Conservation (phyloP, 2,888 invertebrate genomes). For the Darwinula stevensoni region DNA sequence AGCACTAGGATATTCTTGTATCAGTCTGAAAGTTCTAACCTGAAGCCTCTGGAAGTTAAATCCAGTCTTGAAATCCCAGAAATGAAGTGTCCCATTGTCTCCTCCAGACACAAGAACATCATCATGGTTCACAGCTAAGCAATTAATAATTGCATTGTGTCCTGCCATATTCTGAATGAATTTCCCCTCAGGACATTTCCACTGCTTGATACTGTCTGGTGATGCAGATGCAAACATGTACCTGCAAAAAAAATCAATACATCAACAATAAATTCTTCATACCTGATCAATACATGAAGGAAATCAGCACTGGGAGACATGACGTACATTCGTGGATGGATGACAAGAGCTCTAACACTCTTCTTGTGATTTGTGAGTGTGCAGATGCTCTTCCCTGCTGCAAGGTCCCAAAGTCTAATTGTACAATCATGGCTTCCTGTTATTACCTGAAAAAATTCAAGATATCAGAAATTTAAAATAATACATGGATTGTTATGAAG, state of each 20-base stretch:
- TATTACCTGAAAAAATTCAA: conserved; percentile 31
- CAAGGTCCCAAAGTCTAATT: conserved; percentile 86
- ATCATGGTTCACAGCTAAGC: conserved; percentile 70
- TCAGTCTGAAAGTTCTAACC: too few species aligned
- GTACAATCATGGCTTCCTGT: conserved; percentile 89
- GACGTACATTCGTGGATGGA: conserved; percentile 28
- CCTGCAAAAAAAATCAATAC: conserved; percentile 18
- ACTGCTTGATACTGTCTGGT: conserved; percentile 95
- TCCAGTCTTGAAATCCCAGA: conserved; percentile 98
- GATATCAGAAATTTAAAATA: conserved; percentile 7
- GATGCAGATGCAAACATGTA: conserved; percentile 94
- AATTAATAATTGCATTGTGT: conserved; percentile 90
- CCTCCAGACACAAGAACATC: conserved; percentile 91
- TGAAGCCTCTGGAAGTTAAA: conserved; percentile 88
- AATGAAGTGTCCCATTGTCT: conserved; percentile 86
- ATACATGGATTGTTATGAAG: background rate
- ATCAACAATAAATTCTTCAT: conserved; percentile 17
- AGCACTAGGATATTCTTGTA: too few species aligned
- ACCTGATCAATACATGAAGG: conserved; percentile 14
- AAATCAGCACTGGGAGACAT: background rate
- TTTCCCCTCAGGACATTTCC: conserved; percentile 92
- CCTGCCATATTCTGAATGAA: conserved; percentile 90
- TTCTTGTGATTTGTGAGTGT: conserved; percentile 98
- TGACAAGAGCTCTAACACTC: conserved; percentile 27
- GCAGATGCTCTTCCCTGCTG: conserved; percentile 71